Conservation (phyloP, 2,888 invertebrate genomes). For the Sarcophaga variegata region DNA sequence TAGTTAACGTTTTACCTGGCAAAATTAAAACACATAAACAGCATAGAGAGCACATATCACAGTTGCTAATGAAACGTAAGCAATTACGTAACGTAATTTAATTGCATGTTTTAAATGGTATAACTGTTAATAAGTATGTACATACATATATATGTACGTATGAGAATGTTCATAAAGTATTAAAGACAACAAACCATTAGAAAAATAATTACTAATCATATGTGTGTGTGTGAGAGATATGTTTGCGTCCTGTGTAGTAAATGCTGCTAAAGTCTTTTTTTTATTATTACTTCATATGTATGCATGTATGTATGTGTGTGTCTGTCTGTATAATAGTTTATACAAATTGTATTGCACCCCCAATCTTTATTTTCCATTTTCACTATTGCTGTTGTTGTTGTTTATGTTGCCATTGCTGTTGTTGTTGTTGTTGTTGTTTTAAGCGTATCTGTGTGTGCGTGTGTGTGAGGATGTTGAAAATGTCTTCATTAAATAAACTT, state of each 20-base stretch:
- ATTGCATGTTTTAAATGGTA: no score
- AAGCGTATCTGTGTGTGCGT: not conserved
- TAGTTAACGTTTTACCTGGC: no score
- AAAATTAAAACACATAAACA: not conserved
- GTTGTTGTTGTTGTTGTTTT: not conserved
- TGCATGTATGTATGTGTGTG: not conserved
- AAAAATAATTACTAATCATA: no score
- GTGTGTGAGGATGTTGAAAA: conserved; percentile 49
- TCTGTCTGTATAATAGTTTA: conserved; percentile 19
- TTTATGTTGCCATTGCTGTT: not conserved
- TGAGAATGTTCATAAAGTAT: no score
- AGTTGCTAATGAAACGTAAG: conserved; percentile 57
- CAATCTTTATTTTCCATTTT: not conserved
- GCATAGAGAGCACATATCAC: conserved; percentile 19
- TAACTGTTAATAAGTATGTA: no score
- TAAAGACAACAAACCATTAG: conserved; percentile 11
- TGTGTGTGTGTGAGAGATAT: no score
- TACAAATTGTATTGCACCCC: not conserved
- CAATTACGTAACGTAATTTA: not conserved
- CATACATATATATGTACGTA: no score
- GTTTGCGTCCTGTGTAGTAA: no score
- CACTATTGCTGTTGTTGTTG: no score
- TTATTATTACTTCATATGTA: not conserved
- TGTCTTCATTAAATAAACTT: conserved; percentile 69
- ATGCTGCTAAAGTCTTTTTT: no score